Evolutionary conservation across 2,888 invertebrate species (phyloP), one percentile per base, ranked within the genome.

Genomic region (Chaitophorus viminalis): DNA sequence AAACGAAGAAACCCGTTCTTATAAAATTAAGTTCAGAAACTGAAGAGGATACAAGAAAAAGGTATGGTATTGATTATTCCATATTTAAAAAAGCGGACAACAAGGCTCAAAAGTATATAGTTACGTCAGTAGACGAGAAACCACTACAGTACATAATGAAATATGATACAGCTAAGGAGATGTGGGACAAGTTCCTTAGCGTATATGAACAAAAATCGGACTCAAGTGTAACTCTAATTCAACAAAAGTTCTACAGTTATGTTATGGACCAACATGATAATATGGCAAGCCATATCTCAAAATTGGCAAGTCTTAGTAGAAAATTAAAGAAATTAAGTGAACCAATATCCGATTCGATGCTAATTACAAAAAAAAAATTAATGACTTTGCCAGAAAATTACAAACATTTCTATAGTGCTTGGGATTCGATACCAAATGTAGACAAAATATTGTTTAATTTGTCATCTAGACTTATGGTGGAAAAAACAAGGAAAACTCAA

Each of bases 161-260:
- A 31, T 77, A 52, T 77, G 77, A 77, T 11, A 77, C 77, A 0
- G 14, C 77, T 29, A 77, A 77, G 14, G 77, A 29, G 29, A 77
- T 77, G 52, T 52, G 29, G 52, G 29, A 77, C 54, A 77, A 77
- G 29, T 52, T 52, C 18, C 52, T 52, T 21, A 77, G 52, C 60
- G 25, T 60, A 31, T 33, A 60, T 17, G 52, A 77, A 18, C 52
- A 52, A 14, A 52, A 54, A 31, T 78, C 31, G 3, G 33, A 78
- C 54, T 11, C 78, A 3, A 78, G 78, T 31, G 54, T 77, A 77
- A 77, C 52, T 0, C 21, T 31, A 9, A 33, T 77, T 31, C 77
- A 77, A 77, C 77, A 76, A 76, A 76, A 76, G 17, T 77, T 77
- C 77, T 54, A 77, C 31, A 54, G 77, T 18, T 77, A 77, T 77